Conservation (phyloP, 2,113 vertebrate genomes). For the Trematomus loennbergii region DNA sequence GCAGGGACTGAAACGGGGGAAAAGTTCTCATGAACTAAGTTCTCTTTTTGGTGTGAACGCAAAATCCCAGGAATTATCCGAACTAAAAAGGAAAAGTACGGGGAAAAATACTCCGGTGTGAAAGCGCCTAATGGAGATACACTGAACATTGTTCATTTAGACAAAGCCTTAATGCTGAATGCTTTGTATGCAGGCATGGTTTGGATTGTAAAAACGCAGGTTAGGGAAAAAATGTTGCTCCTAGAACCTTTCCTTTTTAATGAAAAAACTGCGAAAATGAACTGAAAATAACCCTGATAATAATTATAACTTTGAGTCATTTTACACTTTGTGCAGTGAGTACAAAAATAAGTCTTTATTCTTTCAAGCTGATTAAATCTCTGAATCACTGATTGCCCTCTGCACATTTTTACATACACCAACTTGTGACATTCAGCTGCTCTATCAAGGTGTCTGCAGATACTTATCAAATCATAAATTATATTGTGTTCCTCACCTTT, state of each 20-base stretch:
- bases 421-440: conserved; percentile 28
- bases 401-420: conserved; percentile 13
- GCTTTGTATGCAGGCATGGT: neutral
- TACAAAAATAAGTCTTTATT: conserved; percentile 9
- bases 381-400: conserved; percentile 8
- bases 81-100: too few relatives aligned
- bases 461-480: conserved; percentile 18
- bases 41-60: too few relatives aligned
- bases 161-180: conserved; percentile 1
- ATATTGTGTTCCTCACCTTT: neutral
- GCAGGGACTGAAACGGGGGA: too few relatives aligned
- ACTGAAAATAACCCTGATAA: neutral
- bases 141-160: neutral
- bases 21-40: too few relatives aligned
- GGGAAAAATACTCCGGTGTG: too few relatives aligned
- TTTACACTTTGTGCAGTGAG: neutral
- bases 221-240: neutral
- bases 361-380: conserved; percentile 4
- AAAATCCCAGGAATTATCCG: too few relatives aligned
- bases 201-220: neutral
- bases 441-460: conserved; percentile 4
- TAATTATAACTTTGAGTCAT: neutral
- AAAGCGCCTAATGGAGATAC: neutral
- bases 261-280: neutral
- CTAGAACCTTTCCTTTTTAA: neutral